Conservation (phyloP, 2,797 vertebrate genomes). For the Ctenopoma multispine region DNA sequence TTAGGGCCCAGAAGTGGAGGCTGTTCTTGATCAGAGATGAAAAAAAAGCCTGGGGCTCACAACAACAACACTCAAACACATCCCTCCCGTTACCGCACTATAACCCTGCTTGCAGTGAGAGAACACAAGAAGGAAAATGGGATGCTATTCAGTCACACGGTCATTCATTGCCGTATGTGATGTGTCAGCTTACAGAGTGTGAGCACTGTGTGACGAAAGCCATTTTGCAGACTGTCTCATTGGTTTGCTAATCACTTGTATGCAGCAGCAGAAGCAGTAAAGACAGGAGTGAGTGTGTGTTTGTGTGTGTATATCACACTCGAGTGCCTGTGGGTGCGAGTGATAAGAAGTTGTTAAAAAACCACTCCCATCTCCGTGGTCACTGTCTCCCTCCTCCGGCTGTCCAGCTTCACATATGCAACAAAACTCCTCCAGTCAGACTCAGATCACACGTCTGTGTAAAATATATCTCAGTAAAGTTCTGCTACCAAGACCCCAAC, state of each 20-base stretch:
- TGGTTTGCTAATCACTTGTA: slow-evolving; percentile 48
- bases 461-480: no score
- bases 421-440: background rate
- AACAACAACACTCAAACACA: slow-evolving; percentile 41
- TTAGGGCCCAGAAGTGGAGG: slow-evolving; percentile 23
- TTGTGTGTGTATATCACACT: slow-evolving; percentile 5
- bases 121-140: slow-evolving; percentile 21
- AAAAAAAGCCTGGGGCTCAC: slow-evolving; percentile 14
- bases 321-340: background rate
- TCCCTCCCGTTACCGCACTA: slow-evolving; percentile 22
- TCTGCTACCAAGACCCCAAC: background rate
- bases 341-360: slow-evolving; percentile 26
- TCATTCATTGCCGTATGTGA: slow-evolving; percentile 22
- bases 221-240: slow-evolving; percentile 44
- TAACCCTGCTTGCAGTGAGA: background rate
- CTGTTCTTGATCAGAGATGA: slow-evolving; percentile 7
- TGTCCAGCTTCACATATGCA: slow-evolving; percentile 36
- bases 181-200: slow-evolving; percentile 30
- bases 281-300: slow-evolving; percentile 20
- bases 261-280: slow-evolving; percentile 11
- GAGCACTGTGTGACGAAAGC: slow-evolving; percentile 41
- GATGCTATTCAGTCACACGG: slow-evolving; percentile 43
- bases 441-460: background rate
- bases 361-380: slow-evolving; percentile 45
- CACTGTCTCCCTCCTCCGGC: slow-evolving; percentile 59